Conservation (phyloP, 1,140 invertebrate genomes). For the Cotesia chilonis region DNA sequence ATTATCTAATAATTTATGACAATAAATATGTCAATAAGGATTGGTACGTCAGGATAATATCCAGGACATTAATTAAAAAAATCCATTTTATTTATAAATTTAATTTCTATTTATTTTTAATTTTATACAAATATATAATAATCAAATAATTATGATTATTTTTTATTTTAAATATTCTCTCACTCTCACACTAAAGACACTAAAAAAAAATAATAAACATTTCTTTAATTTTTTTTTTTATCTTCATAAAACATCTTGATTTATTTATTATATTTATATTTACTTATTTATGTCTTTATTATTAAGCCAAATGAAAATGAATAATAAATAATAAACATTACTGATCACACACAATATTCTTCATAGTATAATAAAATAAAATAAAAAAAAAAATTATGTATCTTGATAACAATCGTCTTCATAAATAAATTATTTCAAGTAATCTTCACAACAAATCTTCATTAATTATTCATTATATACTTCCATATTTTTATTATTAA, state of each 20-base stretch:
- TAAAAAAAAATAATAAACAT: slow-evolving; percentile 43
- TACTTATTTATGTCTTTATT: background rate
- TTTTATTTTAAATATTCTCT: slow-evolving; percentile 50
- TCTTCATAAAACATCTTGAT: background rate
- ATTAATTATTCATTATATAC: too few relatives aligned
- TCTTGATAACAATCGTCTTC: too few relatives aligned
- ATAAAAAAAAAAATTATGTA: too few relatives aligned
- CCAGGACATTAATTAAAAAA: slow-evolving; percentile 50
- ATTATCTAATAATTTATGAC: slow-evolving; percentile 5
- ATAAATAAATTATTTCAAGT: too few relatives aligned
- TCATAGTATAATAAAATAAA: too few relatives aligned
- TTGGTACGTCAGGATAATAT: slow-evolving; percentile 40
- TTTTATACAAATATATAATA: slow-evolving; percentile 8
- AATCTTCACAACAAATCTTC: too few relatives aligned
- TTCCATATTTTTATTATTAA: too few relatives aligned
- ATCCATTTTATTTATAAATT: slow-evolving; percentile 52
- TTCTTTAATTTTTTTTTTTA: slow-evolving; percentile 32
- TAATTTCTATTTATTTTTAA: slow-evolving; percentile 57
- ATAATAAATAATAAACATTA: slow-evolving; percentile 18
- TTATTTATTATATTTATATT: background rate
- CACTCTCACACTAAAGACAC: slow-evolving; percentile 57
- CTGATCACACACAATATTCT: too few relatives aligned
- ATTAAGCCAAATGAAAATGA: slow-evolving; percentile 6
- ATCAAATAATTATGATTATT: slow-evolving; percentile 47
- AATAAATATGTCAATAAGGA: slow-evolving; percentile 4